phyloP scores from a whole-genome alignment of 2,888 invertebrate genomes.

The Lasioglossum zephyrum region DNA sequence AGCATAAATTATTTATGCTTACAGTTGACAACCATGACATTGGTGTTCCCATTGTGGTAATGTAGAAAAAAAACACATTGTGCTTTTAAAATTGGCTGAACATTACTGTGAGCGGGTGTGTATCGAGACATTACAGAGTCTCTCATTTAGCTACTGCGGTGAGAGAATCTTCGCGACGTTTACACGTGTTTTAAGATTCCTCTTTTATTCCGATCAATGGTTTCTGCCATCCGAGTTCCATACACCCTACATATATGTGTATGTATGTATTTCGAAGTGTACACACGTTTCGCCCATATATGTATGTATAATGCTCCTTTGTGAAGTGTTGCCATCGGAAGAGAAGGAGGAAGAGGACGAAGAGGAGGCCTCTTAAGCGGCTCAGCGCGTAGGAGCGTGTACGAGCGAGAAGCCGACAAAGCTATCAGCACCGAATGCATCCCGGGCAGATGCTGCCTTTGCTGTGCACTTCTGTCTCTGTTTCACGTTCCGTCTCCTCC shows the following conservation, averaged over 20 bases:
- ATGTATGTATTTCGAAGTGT: slow-evolving; percentile 10
- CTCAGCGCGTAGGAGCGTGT: slow-evolving; percentile 75
- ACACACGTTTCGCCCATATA: slow-evolving; percentile 7
- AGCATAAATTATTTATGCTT: too few species aligned
- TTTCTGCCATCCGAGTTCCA: background rate
- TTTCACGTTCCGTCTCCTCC: slow-evolving; percentile 51
- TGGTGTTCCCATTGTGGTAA: too few species aligned
- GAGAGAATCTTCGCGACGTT: background rate
- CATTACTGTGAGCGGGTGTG: background rate
- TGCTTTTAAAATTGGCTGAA: too few species aligned
- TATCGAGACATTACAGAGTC: background rate
- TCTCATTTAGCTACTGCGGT: background rate
- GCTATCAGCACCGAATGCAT: slow-evolving; percentile 77
- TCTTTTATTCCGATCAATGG: background rate
- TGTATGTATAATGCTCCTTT: slow-evolving; percentile 36
- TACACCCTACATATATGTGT: background rate
- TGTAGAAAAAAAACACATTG: too few species aligned
- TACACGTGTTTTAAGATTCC: background rate
- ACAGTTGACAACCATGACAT: too few species aligned
- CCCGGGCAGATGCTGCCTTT: slow-evolving; percentile 69
- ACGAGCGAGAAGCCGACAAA: slow-evolving; percentile 79
- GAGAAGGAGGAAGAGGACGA: slow-evolving; percentile 43
- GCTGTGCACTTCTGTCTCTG: slow-evolving; percentile 47
- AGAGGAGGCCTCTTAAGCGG: slow-evolving; percentile 76
- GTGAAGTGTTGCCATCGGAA: slow-evolving; percentile 45